phyloP scores from a whole-genome alignment of 2,113 vertebrate species.

The Aepyceros melampus region DNA sequence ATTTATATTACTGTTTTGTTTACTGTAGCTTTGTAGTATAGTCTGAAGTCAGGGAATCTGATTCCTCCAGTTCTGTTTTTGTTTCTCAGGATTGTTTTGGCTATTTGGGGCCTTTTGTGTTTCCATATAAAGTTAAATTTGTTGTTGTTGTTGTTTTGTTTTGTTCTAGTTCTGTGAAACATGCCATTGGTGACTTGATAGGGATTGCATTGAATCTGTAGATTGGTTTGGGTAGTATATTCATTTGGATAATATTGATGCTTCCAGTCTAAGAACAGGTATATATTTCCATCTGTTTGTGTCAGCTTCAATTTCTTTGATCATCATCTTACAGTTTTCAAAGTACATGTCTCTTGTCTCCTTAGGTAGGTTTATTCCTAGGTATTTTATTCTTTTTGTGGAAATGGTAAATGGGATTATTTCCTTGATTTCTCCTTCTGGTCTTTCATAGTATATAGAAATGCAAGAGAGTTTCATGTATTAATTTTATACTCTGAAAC shows the following conservation, averaged over 20 bases:
- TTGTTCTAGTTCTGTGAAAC: background rate
- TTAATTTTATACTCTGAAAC: background rate
- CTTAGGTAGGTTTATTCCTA: background rate
- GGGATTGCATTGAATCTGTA: background rate
- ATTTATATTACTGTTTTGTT: background rate
- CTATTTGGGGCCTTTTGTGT: background rate
- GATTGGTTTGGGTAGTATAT: background rate
- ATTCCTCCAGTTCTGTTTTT: background rate
- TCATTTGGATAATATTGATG: background rate
- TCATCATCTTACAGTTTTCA: background rate
- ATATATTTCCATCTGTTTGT: background rate
- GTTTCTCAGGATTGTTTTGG: background rate
- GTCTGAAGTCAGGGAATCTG: background rate
- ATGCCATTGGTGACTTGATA: background rate
- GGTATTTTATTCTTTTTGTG: background rate
- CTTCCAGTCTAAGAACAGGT: background rate
- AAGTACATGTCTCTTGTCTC: background rate
- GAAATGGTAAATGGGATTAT: background rate
- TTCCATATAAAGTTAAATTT: background rate
- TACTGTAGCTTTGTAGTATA: background rate
- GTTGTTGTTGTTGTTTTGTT: background rate
- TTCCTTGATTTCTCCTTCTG: background rate
- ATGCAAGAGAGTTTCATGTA: background rate
- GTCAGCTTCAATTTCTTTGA: background rate
- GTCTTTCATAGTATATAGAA: background rate